Conservation (phyloP, 2,888 invertebrate species). For the Globia sparganii region DNA sequence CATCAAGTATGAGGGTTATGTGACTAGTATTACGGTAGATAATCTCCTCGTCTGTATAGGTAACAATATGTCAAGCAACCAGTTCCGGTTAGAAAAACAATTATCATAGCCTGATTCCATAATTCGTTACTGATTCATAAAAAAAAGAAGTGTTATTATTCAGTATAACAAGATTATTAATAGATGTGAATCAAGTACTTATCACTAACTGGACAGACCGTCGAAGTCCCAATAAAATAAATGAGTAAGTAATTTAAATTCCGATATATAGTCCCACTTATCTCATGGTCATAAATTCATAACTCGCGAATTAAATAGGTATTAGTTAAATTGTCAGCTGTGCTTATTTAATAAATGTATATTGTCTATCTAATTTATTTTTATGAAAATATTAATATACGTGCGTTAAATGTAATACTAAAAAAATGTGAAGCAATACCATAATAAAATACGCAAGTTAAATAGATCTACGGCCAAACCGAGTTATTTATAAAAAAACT, state of each 20-base stretch:
- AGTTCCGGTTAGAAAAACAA: background rate
- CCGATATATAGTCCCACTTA: background rate
- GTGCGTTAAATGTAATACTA: background rate
- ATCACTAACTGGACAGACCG: background rate
- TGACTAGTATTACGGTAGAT: constrained; percentile 10
- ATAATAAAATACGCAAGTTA: background rate
- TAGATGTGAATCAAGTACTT: background rate
- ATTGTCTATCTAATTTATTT: background rate
- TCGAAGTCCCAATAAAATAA: background rate
- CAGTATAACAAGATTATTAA: background rate
- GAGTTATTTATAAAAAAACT: constrained; percentile 12
- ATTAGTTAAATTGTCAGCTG: background rate
- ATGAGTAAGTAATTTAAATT: background rate
- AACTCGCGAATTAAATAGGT: background rate
- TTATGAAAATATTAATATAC: background rate
- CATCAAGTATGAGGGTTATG: constrained; percentile 12
- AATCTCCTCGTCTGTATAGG: constrained; percentile 19
- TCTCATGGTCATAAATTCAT: background rate
- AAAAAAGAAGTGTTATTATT: background rate
- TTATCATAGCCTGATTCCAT: background rate
- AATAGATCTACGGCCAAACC: background rate
- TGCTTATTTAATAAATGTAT: background rate
- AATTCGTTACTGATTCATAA: background rate
- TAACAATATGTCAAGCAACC: constrained; percentile 20
- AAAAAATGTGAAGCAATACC: background rate